Base-by-base conservation (phyloP, 1,140 invertebrate species). In the Leptinotarsa lineolata region DNA sequence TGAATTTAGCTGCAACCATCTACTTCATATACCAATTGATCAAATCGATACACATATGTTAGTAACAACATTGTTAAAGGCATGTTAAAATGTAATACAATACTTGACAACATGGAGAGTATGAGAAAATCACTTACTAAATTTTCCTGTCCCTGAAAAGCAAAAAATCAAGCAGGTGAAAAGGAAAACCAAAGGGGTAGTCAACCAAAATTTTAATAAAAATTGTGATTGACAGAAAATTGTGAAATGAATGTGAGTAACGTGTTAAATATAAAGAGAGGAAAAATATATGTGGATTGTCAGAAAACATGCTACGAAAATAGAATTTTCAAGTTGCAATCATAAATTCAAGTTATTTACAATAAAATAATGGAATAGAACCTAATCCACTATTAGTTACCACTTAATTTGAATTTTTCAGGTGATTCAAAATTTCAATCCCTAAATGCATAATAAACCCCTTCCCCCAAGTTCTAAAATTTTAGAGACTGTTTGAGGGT, bases 101-200 rank as follows among this genome's bases (percentile, higher is more conserved):
- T 66, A 66, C 61, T 64, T 22, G 30, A 39, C 48, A 54, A 54
- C 30, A 54, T 54, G 48, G 48, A 54, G 4, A 16, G n/a, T 54
- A 54, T 54, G 48, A 39, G n/a, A 66, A 39, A 68, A 15, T 54
- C 90, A 91, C 90, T 91, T 89, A 91, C 90, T 89, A 91, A 88
- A 85, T 87, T 90, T 84, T 90, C 90, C 88, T 90, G 89, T 81
- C 88, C 90, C 90, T 91, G 90, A 81, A 91, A 91, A 89, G 87
- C 83, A 87, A 87, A 87, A 86, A 79, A 78, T 68, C 65, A 79
- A 79, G 76, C 77, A 78, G 74, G 79, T 78, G 72, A 78, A 78
- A 78, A 21, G 39, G 44, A 30, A 15, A 16, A 18, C 48, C 48
- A 54, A 54, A 39, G 8, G 30, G 30, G 8, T 39, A 39, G 30